Evolutionary conservation across 2,113 vertebrate species (phyloP), one percentile per base, ranked within the genome.

Genomic region (Pycnonotus jocosus): DNA sequence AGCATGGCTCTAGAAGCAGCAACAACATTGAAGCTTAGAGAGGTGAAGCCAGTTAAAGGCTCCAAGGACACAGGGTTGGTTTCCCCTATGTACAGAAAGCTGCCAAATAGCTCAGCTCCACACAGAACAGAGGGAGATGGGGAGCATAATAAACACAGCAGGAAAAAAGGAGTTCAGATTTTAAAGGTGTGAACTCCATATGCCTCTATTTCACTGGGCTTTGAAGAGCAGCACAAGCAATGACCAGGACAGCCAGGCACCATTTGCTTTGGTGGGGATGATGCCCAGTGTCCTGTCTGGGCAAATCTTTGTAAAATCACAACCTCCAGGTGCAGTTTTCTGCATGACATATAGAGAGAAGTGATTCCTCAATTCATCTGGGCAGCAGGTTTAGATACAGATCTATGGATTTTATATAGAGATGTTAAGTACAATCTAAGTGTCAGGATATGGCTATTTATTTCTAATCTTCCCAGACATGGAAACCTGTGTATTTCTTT

Each of bases 371-470:
- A 70, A 23, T 48, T 85, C 42, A 57, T 12, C 57, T 10, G 58
- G 79, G 88, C 31, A 69, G 80, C 28, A 76, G 48, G 53, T 66
- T 77, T 53, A 51, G 37, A 58, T 19, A 69, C n/a, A 80, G 64
- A 70, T 33, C 42, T 61, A 7, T 50, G 12, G 38, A 37, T 64
- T 22, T 21, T 44, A 25, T 8, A 65, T 0, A 54, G 23, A 88
- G 5, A 22, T 8, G 7, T 25, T 3, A 62, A 78, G 47, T 88
- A 94, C 90, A 88, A 77, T 72, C 79, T 65, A 45, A 48, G 18
- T 62, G 95, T 92, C 93, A 86, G 40, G 48, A 54, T 85, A 94
- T 57, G 70, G 95, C 88, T 92, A 48, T 76, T 77, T 40, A 62
- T 53, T 61, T 78, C 69, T 44, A 12, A 65, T 31, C 61, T 88